These are phyloP conservation scores for Calliphora vomitoria DNA, from an alignment of 2,888 invertebrate genomes.

Conservation along the genomic window DNA sequence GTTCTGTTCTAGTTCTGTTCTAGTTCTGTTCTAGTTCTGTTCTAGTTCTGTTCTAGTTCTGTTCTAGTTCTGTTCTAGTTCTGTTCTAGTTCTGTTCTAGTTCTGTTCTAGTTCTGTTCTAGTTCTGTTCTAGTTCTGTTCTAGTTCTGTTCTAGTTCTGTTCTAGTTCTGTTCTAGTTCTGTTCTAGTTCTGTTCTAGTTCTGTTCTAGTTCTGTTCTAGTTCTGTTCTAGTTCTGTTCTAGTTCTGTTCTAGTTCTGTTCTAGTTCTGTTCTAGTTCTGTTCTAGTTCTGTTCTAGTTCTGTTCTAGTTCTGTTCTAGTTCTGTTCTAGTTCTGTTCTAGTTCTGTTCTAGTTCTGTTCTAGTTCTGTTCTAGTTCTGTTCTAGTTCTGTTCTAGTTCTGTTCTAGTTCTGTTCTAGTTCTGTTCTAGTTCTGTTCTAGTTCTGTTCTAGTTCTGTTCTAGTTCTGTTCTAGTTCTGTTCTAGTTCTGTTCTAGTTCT, in stretches of 20 bases:
- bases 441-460: background rate
- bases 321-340: background rate
- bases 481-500: background rate
- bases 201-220: background rate
- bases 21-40: no score
- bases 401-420: background rate
- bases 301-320: background rate
- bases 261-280: background rate
- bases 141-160: no score
- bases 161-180: no score
- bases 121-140: background rate
- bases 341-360: background rate
- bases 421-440: background rate
- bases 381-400: constrained; percentile 7
- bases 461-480: background rate
- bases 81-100: background rate
- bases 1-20: no score
- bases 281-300: no score
- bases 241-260: constrained; percentile 2
- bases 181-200: no score
- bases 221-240: background rate
- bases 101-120: background rate
- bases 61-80: background rate
- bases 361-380: background rate
- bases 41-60: background rate